phyloP scores from a whole-genome alignment of 1,140 invertebrate genomes.

The Bombus picipes region DNA sequence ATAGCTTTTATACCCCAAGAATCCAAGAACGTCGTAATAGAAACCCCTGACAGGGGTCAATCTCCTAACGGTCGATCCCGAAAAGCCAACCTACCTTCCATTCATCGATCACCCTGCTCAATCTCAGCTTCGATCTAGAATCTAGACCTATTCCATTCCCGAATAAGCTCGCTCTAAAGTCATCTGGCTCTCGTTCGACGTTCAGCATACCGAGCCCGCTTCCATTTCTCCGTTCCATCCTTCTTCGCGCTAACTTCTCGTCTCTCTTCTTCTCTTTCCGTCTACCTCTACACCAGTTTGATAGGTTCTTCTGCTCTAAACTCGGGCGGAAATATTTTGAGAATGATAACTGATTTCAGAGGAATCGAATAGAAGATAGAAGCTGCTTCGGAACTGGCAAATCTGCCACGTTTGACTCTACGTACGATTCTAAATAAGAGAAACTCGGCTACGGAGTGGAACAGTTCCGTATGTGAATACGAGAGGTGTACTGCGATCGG shows the following conservation, averaged over 20 bases:
- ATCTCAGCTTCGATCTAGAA: conserved; percentile 61
- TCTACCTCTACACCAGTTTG: neutral
- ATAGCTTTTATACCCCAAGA: conserved; percentile 45
- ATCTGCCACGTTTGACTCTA: conserved; percentile 2
- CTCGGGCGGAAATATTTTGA: conserved; percentile 13
- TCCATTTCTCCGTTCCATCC: conserved; percentile 2
- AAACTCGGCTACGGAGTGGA: neutral
- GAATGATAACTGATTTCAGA: conserved; percentile 35
- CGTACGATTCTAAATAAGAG: conserved; percentile 15
- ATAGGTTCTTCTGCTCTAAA: conserved; percentile 1
- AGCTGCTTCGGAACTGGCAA: neutral
- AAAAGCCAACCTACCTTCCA: conserved; percentile 62
- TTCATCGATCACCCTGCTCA: conserved; percentile 69
- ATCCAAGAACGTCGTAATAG: conserved; percentile 69
- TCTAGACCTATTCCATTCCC: conserved; percentile 56
- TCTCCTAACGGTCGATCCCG: conserved; percentile 70
- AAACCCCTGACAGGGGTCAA: conserved; percentile 74
- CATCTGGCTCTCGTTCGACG: conserved; percentile 42
- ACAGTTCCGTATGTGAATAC: neutral
- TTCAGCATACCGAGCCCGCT: conserved; percentile 42
- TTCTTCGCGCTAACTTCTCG: neutral
- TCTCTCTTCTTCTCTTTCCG: neutral
- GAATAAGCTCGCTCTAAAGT: conserved; percentile 61
- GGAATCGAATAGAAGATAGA: neutral
- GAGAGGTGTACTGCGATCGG: no score